Conservation (phyloP, 2,113 vertebrate genomes). For the Erythrolamprus reginae region DNA sequence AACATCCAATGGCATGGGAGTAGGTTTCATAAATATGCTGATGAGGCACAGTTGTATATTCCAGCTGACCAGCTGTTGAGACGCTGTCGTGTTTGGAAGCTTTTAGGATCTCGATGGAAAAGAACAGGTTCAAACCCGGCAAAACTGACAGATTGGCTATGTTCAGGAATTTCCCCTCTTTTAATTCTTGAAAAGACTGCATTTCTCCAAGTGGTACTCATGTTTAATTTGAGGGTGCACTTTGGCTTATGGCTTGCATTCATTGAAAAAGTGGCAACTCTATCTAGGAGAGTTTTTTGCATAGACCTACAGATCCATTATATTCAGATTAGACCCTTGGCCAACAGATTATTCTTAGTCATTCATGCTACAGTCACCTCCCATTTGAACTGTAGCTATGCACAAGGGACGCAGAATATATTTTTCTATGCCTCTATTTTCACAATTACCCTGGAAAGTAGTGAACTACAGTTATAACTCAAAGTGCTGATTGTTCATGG, state of each 20-base stretch:
- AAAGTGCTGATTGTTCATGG: neutral
- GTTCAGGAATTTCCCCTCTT: neutral
- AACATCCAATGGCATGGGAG: neutral
- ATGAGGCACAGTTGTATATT: neutral
- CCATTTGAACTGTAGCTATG: neutral
- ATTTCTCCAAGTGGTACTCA: neutral
- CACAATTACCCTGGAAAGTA: neutral
- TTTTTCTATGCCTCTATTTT: neutral
- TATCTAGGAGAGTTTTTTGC: neutral
- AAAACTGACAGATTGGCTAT: neutral
- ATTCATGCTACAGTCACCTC: neutral
- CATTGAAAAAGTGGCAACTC: neutral
- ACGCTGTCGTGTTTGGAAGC: neutral
- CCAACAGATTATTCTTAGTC: neutral
- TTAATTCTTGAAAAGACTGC: neutral
- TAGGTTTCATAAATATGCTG: neutral
- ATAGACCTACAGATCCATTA: neutral
- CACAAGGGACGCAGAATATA: neutral
- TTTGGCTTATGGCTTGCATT: neutral
- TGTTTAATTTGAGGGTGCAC: neutral
- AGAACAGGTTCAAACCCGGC: neutral
- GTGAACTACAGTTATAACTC: neutral
- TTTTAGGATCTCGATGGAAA: neutral
- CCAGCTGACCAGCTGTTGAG: neutral
- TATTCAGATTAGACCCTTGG: neutral